Conservation (phyloP, 2,797 vertebrate genomes). For the Tolypeutes matacus region DNA sequence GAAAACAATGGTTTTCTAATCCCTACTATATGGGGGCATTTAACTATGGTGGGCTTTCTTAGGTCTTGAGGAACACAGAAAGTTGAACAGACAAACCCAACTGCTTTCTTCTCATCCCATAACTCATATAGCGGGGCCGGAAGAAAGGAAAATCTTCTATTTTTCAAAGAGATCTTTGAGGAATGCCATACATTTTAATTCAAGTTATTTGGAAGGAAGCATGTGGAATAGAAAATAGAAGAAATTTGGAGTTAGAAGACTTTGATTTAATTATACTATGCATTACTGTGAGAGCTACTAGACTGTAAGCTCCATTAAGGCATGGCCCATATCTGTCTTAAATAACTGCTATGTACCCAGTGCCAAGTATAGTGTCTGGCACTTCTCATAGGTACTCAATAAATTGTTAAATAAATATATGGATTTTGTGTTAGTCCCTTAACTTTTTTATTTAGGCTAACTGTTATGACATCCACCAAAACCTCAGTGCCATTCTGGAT, state of each 20-base stretch:
- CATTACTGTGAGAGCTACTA: background rate
- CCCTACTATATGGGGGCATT: background rate
- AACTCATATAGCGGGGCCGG: background rate
- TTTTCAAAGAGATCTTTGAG: conserved; percentile 31
- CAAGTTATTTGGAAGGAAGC: background rate
- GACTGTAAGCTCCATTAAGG: background rate
- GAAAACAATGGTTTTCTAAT: background rate
- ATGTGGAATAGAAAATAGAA: background rate
- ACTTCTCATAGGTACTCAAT: background rate
- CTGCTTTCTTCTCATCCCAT: background rate
- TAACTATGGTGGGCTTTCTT: background rate
- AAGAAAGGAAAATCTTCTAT: background rate
- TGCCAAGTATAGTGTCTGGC: background rate
- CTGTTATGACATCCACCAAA: background rate
- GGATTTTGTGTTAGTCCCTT: background rate
- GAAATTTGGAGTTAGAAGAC: background rate
- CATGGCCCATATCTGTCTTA: background rate
- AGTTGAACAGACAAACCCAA: background rate
- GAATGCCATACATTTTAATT: background rate
- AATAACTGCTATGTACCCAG: background rate
- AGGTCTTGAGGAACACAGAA: background rate
- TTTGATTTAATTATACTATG: background rate
- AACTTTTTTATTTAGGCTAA: background rate
- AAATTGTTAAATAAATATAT: background rate
- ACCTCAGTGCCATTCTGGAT: background rate